Conservation (phyloP, 2,113 vertebrate species). For the Narcine bancroftii region DNA sequence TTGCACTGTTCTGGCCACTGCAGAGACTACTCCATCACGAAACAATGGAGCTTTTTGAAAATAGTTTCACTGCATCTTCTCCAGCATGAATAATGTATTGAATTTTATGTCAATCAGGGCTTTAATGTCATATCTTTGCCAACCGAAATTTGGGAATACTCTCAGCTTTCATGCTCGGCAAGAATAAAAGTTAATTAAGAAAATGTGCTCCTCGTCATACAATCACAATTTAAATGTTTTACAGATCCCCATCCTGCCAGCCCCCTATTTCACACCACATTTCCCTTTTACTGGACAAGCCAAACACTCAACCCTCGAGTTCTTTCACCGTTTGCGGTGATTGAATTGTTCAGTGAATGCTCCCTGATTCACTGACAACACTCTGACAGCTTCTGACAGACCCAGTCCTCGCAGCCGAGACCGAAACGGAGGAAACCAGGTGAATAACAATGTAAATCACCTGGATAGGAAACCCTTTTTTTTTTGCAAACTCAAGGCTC, state of each 20-base stretch:
- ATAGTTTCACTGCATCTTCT: neutral
- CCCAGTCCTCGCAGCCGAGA: neutral
- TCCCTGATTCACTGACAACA: neutral
- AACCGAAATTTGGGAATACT: neutral
- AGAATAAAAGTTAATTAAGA: neutral
- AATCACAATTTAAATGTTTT: neutral
- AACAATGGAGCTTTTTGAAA: neutral
- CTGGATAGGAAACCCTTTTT: neutral
- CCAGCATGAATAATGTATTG: neutral
- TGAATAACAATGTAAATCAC: constrained; percentile 1
- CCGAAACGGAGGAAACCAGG: neutral
- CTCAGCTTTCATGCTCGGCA: neutral
- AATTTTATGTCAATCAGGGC: neutral
- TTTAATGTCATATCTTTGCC: neutral
- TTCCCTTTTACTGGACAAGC: too few relatives aligned
- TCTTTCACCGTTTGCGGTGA: neutral
- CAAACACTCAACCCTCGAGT: neutral
- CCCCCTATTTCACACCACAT: neutral
- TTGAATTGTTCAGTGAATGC: neutral
- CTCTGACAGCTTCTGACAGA: too few relatives aligned
- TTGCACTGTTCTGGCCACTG: neutral
- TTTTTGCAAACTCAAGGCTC: neutral
- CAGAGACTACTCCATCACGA: neutral
- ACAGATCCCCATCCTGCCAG: neutral
- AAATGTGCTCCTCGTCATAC: neutral